Evolutionary conservation across 2,888 invertebrate species (phyloP).

Genomic region (Chaetogeoica ovagalla): DNA sequence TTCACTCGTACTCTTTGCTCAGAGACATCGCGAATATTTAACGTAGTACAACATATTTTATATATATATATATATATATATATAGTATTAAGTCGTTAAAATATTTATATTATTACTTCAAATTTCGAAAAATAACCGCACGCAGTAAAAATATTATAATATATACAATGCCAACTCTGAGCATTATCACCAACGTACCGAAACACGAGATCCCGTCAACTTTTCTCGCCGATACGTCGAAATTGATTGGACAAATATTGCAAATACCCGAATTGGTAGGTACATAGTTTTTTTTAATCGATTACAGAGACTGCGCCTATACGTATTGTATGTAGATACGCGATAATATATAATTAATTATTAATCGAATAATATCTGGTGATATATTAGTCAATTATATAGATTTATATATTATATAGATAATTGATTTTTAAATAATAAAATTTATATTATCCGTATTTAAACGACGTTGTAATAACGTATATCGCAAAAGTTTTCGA

Average conservation of each 20-base stretch:
- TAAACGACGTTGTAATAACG: no score
- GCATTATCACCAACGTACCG: slow-evolving; percentile 35
- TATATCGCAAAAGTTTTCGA: no score
- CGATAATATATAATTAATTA: neutral
- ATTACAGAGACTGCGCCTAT: no score
- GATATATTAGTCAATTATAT: no score
- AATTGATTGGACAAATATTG: slow-evolving; percentile 25
- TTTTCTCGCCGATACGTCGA: slow-evolving; percentile 35
- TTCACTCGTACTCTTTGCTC: no score
- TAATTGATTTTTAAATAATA: no score
- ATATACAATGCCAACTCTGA: slow-evolving; percentile 36
- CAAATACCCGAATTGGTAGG: slow-evolving; percentile 38
- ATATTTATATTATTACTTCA: neutral
- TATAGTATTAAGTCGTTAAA: neutral
- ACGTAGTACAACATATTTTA: neutral
- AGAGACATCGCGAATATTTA: neutral
- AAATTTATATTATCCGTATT: no score
- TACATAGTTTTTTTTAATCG: neutral
- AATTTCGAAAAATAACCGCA: neutral
- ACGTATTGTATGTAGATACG: no score
- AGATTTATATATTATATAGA: no score
- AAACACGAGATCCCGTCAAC: slow-evolving; percentile 28
- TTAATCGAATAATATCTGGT: neutral
- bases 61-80: no score
- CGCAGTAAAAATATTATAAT: no score